Conservation (phyloP, 2,888 invertebrate genomes). For the Netelia inedita region DNA sequence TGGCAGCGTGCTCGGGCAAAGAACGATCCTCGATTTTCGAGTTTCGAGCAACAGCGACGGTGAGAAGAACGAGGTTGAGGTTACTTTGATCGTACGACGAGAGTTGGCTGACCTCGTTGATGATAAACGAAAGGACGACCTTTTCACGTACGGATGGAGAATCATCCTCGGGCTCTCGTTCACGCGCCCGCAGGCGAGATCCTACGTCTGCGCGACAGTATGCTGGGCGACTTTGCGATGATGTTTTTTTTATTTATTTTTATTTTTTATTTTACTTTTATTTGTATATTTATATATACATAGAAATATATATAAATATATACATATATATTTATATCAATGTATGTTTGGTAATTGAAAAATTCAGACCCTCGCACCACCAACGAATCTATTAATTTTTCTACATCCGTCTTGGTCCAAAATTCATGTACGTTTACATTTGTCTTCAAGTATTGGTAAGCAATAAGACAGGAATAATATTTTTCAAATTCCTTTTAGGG, state of each 20-base stretch:
- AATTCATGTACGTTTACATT: too few species aligned
- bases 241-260: not conserved
- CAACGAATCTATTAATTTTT: too few species aligned
- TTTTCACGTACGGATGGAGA: conserved; percentile 14
- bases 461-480: not conserved
- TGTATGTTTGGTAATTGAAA: not conserved
- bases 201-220: conserved; percentile 23
- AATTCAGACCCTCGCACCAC: too few species aligned
- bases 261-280: not conserved
- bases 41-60: not conserved
- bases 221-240: not conserved
- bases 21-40: not conserved
- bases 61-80: not conserved
- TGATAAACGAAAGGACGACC: conserved; percentile 3
- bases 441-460: too few species aligned
- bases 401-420: too few species aligned
- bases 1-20: not conserved
- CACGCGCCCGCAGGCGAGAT: conserved; percentile 30
- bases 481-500: not conserved
- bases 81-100: not conserved
- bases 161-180: conserved; percentile 54
- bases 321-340: not conserved
- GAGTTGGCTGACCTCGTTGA: conserved; percentile 28
- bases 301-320: not conserved
- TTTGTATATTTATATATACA: not conserved